These are phyloP conservation scores for Callithrix jacchus DNA, from an alignment of 2,113 vertebrate genomes.

Conservation along the genomic window DNA sequence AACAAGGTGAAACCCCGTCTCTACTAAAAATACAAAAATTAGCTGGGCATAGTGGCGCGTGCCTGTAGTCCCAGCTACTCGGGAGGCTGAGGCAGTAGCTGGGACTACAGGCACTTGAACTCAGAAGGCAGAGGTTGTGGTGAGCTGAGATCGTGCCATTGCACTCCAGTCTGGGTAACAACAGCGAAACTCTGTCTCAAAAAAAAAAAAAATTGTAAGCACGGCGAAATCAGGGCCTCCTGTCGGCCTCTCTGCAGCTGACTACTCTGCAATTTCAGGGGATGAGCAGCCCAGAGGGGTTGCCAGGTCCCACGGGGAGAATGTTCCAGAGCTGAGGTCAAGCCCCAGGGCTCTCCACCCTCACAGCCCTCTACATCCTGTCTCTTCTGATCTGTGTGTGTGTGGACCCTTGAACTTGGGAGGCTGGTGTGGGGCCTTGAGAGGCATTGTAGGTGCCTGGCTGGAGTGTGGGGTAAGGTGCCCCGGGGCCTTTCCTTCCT, in stretches of 20 bases:
- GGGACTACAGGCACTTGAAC: too few relatives aligned
- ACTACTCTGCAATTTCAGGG: neutral
- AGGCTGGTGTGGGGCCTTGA: neutral
- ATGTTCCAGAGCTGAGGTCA: neutral
- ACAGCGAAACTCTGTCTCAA: too few relatives aligned
- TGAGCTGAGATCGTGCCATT: too few relatives aligned
- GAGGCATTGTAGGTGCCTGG: neutral
- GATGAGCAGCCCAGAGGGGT: neutral
- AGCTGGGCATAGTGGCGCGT: rapidly evolving
- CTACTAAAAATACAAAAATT: too few relatives aligned
- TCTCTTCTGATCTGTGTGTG: neutral
- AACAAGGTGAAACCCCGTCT: too few relatives aligned
- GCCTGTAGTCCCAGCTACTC: too few relatives aligned
- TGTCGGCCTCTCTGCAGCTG: neutral
- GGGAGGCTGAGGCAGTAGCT: too few relatives aligned
- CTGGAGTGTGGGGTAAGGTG: neutral
- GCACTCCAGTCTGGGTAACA: too few relatives aligned
- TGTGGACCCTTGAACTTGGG: neutral
- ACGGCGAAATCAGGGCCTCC: rapidly evolving
- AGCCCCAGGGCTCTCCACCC: too few relatives aligned
- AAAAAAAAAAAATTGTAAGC: too few relatives aligned
- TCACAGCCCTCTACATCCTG: neutral
- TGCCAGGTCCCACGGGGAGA: neutral
- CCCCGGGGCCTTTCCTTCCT: neutral
- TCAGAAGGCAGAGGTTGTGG: too few relatives aligned